These are phyloP conservation scores for Panurus biarmicus DNA, from an alignment of 2,113 vertebrate genomes.

Conservation along the genomic window DNA sequence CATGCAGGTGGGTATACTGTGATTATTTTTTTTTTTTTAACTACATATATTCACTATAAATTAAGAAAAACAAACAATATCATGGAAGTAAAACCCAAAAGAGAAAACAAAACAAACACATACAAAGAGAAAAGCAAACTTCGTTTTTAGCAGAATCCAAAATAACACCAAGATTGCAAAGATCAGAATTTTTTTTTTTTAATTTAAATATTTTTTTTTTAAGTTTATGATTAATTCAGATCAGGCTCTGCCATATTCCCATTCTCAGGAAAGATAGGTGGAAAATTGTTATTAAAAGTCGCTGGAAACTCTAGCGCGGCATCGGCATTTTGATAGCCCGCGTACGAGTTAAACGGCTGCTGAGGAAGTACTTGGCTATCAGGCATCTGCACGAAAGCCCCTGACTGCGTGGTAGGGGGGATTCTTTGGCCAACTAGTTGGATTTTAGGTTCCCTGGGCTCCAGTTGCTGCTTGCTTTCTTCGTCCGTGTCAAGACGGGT, in stretches of 20 bases:
- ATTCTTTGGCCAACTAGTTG: conserved; percentile 71
- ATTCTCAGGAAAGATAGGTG: conserved; percentile 74
- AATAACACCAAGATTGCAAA: conserved; percentile 5
- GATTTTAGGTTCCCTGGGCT: conserved; percentile 74
- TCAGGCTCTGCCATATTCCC: conserved; percentile 76
- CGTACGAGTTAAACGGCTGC: conserved; percentile 74
- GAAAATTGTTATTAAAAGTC: conserved; percentile 72
- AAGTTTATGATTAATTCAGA: conserved; percentile 78
- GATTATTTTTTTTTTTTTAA: background rate
- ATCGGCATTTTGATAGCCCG: conserved; percentile 71
- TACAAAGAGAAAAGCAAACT: conserved; percentile 28
- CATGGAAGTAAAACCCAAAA: background rate
- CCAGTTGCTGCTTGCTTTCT: conserved; percentile 83
- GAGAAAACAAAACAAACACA: conserved; percentile 19
- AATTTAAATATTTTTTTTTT: background rate
- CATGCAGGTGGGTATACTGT: background rate
- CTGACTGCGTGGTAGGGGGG: conserved; percentile 67
- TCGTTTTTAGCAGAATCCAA: conserved; percentile 34
- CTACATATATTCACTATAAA: conserved; percentile 8
- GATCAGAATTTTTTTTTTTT: background rate
- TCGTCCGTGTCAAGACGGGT: conserved; percentile 81
- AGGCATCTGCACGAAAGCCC: conserved; percentile 76
- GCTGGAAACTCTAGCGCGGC: conserved; percentile 65
- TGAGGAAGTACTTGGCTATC: conserved; percentile 72
- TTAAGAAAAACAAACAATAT: background rate